Conservation (phyloP, 2,797 vertebrate species). For the Pseudotriccus pelzelni region DNA sequence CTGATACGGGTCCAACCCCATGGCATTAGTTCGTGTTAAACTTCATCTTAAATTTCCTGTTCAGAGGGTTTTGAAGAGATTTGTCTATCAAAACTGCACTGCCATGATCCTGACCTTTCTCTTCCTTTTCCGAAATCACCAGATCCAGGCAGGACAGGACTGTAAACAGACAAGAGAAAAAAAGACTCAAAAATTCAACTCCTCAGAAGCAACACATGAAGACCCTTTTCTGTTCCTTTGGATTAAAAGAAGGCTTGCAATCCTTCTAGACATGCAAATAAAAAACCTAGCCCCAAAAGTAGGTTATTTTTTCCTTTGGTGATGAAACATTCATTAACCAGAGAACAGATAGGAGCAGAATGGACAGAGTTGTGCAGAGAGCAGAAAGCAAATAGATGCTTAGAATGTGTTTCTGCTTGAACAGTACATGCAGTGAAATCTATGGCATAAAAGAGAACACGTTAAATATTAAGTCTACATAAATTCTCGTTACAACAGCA, state of each 20-base stretch:
- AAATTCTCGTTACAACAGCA: neutral
- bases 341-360: neutral
- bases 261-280: neutral
- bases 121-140: neutral
- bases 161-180: neutral
- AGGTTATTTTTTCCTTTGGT: rapidly evolving
- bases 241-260: neutral
- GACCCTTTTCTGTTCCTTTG: neutral
- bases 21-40: neutral
- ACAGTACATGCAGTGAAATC: neutral
- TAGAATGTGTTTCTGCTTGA: neutral
- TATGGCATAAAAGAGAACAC: rapidly evolving
- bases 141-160: neutral
- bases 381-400: neutral
- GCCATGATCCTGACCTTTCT: neutral
- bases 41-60: neutral
- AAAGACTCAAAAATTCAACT: neutral
- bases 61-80: neutral
- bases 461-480: neutral
- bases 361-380: neutral
- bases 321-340: neutral
- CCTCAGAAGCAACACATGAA: neutral
- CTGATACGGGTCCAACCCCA: neutral
- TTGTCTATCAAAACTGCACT: neutral
- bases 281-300: rapidly evolving